Evolutionary conservation across 1,140 invertebrate species (phyloP).

Genomic region (Nephila pilipes): DNA sequence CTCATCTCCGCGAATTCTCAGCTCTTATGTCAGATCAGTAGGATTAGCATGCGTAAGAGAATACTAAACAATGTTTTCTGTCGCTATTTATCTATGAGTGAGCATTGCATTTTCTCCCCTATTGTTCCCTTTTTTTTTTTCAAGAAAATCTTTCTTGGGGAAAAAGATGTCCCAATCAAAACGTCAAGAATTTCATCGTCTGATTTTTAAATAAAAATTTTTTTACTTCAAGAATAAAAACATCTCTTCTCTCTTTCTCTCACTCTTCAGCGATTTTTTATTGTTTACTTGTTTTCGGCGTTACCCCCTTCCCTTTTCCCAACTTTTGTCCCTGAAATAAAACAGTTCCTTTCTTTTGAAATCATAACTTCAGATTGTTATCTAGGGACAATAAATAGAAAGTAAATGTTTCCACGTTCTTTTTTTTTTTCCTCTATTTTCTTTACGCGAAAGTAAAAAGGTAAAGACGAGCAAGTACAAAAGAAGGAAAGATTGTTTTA

Average conservation of each 20-base stretch:
- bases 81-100: background rate
- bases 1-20: constrained; percentile 40
- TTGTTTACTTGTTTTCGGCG: background rate
- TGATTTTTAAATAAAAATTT: constrained; percentile 33
- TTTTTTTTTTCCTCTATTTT: background rate
- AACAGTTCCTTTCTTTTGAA: background rate
- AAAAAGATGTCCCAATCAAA: constrained; percentile 41
- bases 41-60: constrained; percentile 27
- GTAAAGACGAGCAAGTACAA: too few species aligned
- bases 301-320: background rate
- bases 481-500: too few species aligned
- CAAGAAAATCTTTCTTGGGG: background rate
- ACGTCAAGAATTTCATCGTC: constrained; percentile 24
- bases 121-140: background rate
- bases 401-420: background rate
- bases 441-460: background rate
- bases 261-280: background rate
- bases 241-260: background rate
- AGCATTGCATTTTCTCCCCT: background rate
- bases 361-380: background rate
- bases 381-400: background rate
- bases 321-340: background rate
- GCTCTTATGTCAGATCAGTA: constrained; percentile 5
- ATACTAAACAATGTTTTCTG: constrained; percentile 33
- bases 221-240: background rate